phyloP scores from a whole-genome alignment of 2,888 invertebrate species.

The Alitta virens region DNA sequence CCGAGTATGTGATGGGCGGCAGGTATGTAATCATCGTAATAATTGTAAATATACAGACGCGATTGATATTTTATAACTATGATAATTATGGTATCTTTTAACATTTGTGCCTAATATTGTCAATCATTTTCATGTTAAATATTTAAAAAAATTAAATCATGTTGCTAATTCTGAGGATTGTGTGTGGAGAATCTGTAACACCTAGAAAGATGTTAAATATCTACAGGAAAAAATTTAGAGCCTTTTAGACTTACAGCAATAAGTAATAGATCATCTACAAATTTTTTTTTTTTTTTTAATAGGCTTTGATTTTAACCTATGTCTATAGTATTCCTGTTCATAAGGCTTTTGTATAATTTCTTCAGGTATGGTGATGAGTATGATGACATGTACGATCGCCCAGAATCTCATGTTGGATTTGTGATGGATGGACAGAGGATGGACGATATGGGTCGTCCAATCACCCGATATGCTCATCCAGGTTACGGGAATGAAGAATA shows the following conservation, averaged over 20 bases:
- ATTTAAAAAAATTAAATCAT: too few relatives aligned
- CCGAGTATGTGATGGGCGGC: conserved; percentile 22
- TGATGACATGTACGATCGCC: conserved; percentile 52
- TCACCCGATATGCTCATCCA: conserved; percentile 29
- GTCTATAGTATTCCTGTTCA: background rate
- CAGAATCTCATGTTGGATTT: conserved; percentile 50
- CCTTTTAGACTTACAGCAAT: too few relatives aligned
- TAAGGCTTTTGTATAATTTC: too few relatives aligned
- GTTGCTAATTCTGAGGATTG: too few relatives aligned
- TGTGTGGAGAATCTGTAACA: too few relatives aligned
- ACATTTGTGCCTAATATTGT: too few relatives aligned
- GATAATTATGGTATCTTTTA: too few relatives aligned
- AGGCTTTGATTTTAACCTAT: background rate
- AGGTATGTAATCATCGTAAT: conserved; percentile 21
- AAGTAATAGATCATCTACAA: background rate
- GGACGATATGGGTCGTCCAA: conserved; percentile 39
- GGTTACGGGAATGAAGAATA: conserved; percentile 20
- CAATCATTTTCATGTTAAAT: too few relatives aligned
- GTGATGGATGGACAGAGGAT: conserved; percentile 38
- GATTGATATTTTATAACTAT: too few relatives aligned
- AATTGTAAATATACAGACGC: too few relatives aligned
- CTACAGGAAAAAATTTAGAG: too few relatives aligned
- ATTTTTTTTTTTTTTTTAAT: background rate
- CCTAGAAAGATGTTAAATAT: too few relatives aligned
- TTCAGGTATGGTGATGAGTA: conserved; percentile 26